Evolutionary conservation across 2,113 vertebrate species (phyloP).

Genomic region (Bucco capensis): DNA sequence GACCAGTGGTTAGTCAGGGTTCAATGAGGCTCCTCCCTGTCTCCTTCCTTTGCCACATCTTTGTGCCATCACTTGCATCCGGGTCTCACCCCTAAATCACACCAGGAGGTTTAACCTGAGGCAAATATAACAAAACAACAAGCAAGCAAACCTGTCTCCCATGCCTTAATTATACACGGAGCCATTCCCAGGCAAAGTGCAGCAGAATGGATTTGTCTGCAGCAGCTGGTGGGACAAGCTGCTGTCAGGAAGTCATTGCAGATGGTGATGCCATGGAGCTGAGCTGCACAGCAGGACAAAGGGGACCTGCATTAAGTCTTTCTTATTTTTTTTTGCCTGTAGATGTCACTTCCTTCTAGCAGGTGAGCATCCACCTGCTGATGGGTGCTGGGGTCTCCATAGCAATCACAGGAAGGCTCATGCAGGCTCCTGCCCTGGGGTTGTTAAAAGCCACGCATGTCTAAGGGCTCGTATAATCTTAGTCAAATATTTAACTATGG

Average conservation of each 20-base stretch:
- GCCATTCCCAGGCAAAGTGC: neutral
- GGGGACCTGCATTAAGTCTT: neutral
- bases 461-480: neutral
- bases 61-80: slow-evolving; percentile 1
- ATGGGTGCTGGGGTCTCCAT: neutral
- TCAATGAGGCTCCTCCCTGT: neutral
- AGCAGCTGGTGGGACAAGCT: neutral
- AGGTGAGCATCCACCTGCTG: neutral
- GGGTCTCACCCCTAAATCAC: slow-evolving; percentile 36
- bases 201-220: neutral
- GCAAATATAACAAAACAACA: slow-evolving; percentile 13
- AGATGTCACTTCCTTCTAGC: neutral
- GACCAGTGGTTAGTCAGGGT: neutral
- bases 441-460: neutral
- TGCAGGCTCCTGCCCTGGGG: neutral
- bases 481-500: slow-evolving; percentile 35
- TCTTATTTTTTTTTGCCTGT: neutral
- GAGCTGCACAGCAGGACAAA: neutral
- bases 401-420: neutral
- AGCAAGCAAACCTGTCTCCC: slow-evolving; percentile 32
- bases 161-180: neutral
- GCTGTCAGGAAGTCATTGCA: neutral
- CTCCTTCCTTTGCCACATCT: slow-evolving; percentile 45
- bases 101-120: slow-evolving; percentile 37
- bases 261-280: neutral